Conservation (phyloP, 2,797 vertebrate genomes). For the Intellagama lesueurii region DNA sequence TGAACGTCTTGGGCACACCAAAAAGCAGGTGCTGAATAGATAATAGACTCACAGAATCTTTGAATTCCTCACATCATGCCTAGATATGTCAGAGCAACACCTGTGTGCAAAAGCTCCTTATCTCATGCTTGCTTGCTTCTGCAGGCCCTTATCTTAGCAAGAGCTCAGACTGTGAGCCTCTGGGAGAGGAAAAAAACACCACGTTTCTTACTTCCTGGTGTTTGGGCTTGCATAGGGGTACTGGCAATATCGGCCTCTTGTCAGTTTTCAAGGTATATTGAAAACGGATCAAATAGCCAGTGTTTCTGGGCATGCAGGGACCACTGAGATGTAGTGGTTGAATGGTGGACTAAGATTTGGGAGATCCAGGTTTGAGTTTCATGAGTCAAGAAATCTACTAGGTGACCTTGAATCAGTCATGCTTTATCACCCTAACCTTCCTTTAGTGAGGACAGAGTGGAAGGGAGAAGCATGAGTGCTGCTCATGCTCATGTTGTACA, state of each 20-base stretch:
- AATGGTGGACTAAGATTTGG: not conserved
- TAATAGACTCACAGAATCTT: not conserved
- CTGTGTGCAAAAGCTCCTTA: slow-evolving; percentile 29
- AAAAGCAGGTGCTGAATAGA: not conserved
- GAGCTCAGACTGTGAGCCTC: slow-evolving; percentile 18
- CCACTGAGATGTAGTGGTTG: not conserved
- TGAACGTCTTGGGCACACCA: not conserved
- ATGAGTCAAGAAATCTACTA: not conserved
- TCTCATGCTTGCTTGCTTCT: slow-evolving; percentile 6
- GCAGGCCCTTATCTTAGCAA: slow-evolving; percentile 5
- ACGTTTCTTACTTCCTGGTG: not conserved
- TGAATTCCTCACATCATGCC: accelerated
- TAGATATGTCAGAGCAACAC: slow-evolving; percentile 49
- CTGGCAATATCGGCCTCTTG: not conserved
- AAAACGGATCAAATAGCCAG: not conserved
- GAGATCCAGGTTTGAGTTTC: not conserved
- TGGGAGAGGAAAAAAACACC: slow-evolving; percentile 1
- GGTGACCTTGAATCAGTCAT: not conserved
- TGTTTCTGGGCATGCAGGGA: not conserved
- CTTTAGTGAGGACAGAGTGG: not conserved
- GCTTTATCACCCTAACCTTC: not conserved
- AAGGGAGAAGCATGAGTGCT: not conserved
- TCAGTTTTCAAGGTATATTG: not conserved
- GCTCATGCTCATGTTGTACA: no score
- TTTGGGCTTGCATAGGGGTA: not conserved